Conservation (phyloP, 1,140 invertebrate genomes). For the Sycophila sp. region DNA sequence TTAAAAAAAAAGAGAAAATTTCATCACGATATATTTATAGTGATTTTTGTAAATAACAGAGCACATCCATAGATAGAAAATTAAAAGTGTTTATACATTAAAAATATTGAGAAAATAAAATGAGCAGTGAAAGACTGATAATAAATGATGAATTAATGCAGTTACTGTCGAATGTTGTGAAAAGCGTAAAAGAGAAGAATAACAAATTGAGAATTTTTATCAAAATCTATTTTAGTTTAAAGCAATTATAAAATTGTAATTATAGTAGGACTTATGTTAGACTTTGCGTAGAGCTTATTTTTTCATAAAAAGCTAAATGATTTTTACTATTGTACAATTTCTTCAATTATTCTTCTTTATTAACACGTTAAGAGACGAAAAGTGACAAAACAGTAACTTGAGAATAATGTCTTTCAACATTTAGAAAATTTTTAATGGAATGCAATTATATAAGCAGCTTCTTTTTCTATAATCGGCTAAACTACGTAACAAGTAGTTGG, state of each 20-base stretch:
- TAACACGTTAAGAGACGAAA: background rate
- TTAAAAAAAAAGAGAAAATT: too few species aligned
- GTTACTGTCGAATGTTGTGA: background rate
- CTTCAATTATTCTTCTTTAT: background rate
- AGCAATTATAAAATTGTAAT: too few species aligned
- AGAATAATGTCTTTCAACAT: conserved; percentile 17
- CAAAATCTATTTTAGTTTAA: too few species aligned
- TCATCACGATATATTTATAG: too few species aligned
- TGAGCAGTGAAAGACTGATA: background rate
- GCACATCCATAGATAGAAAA: background rate
- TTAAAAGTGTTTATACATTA: background rate
- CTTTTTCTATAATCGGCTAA: background rate
- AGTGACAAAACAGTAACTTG: background rate
- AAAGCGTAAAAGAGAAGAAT: too few species aligned
- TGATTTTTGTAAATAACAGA: background rate
- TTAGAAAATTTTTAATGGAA: conserved; percentile 10
- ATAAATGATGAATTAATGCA: background rate
- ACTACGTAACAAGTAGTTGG: background rate
- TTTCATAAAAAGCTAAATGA: too few species aligned
- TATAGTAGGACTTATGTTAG: too few species aligned
- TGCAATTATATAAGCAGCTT: conserved; percentile 37
- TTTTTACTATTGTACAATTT: too few species aligned
- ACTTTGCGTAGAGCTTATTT: too few species aligned
- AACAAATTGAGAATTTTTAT: too few species aligned
- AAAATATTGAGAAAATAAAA: background rate